A percentile compares a stretch with the other conserved stretches of the same genome.
These are phyloP conservation scores for Beris chalybata DNA, from an alignment of 2,888 invertebrate genomes.

Conservation along the genomic window DNA sequence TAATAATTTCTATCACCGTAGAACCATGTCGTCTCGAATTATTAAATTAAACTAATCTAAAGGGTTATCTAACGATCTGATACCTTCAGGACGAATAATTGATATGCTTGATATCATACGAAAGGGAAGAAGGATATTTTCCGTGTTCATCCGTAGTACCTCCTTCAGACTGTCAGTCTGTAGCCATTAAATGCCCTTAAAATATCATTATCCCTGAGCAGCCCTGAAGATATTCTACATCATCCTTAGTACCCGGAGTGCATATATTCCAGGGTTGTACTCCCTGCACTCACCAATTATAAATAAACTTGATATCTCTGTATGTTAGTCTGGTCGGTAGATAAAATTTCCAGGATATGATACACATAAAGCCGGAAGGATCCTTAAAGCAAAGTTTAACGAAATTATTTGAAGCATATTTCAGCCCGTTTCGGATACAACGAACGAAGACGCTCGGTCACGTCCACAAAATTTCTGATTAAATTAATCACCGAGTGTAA, in stretches of 20 bases:
- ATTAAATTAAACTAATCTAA: constrained; percentile 30
- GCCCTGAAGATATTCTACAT: constrained; percentile 15
- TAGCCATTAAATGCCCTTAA: constrained; percentile 29
- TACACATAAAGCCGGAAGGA: constrained; percentile 25
- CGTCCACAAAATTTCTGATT: constrained; percentile 35
- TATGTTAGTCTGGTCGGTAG: constrained; percentile 6
- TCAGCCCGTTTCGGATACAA: neutral
- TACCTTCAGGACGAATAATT: constrained; percentile 31
- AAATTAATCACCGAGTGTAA: constrained; percentile 34
- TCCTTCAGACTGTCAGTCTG: constrained; percentile 13
- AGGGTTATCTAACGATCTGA: constrained; percentile 25
- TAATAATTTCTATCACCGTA: constrained; percentile 10
- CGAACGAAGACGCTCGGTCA: constrained; percentile 29
- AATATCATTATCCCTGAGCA: constrained; percentile 31
- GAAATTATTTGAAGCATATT: constrained; percentile 25
- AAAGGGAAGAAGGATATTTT: constrained; percentile 3
- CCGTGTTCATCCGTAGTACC: neutral
- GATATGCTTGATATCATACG: constrained; percentile 28
- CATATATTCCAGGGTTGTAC: constrained; percentile 14
- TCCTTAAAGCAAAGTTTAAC: constrained; percentile 16
- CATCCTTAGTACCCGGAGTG: neutral
- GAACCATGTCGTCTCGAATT: constrained; percentile 20
- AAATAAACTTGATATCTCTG: constrained; percentile 30
- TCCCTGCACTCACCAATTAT: constrained; percentile 31
- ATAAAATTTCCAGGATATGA: constrained; percentile 17